Base-by-base conservation (phyloP, 1,140 invertebrate species). In the Zaprionus capensis region DNA sequence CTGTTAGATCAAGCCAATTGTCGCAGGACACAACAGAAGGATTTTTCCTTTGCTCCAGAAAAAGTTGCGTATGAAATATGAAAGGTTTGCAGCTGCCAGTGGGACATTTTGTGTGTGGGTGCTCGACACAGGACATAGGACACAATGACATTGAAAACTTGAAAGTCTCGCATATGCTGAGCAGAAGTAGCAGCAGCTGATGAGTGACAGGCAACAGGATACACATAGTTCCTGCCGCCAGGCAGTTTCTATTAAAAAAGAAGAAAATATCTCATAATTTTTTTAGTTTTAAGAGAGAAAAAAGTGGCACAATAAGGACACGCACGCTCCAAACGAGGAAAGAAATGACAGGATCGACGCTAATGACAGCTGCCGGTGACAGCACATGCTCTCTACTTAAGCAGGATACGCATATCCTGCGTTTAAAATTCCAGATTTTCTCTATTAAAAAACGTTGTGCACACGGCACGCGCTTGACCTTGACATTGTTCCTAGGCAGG, bases 321-420 rank as follows among this genome's bases (percentile, higher is more conserved):
- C 83, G 83, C 83, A 84, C 81, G 81, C 79, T 80, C 80, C 76
- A 86, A 80, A 62, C 9, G 31, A 34, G 59, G 49, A 68, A 64
- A 55, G 63, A 24, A 82, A 53, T 79, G 83, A 86, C 83, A 83
- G 81, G 82, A 84, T 81, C 82, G 81, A 64, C 46, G 78, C 17
- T 64, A 75, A 81, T 78, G 80, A 87, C 82, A 86, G 80, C 82
- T 77, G 82, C 75, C 63, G 74, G 81, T 62, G 78, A 68, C 65
- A 85, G 74, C 82, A 86, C 83, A 86, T 87, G 82, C 80, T 61
- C 64, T 64, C 67, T 66, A 57, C 86, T 76, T 78, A 84, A 86
- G 80, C 82, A 90, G 86, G 86, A 84, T 85, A 90, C 84, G 82
- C 76, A 80, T 80, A 90, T 90, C 86, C 86, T 90, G 82, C 75